Evolutionary conservation across 2,113 vertebrate genomes (phyloP).

Genomic region (Istiophorus platypterus): DNA sequence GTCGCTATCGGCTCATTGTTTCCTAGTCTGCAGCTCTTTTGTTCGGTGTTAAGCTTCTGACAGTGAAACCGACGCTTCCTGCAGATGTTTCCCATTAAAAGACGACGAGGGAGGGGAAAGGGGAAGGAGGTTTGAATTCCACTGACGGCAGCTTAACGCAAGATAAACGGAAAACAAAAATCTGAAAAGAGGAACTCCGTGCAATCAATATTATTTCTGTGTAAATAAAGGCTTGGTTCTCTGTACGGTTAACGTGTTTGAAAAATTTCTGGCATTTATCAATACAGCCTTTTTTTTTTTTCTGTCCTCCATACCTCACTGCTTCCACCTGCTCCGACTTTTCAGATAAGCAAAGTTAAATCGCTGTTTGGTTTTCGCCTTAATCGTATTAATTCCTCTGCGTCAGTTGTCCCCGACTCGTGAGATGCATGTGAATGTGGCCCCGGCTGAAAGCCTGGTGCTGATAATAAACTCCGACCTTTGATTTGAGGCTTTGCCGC

Average conservation of each 20-base stretch:
- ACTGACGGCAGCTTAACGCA: not conserved
- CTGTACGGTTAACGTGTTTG: not conserved
- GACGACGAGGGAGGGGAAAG: too few species aligned
- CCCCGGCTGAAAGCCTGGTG: not conserved
- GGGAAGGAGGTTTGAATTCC: not conserved
- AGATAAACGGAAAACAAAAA: not conserved
- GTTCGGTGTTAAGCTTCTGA: not conserved
- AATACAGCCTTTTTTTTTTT: too few species aligned
- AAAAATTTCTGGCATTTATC: too few species aligned
- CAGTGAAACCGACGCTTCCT: not conserved
- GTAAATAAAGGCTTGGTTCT: not conserved
- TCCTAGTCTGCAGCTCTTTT: not conserved
- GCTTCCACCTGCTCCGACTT: not conserved
- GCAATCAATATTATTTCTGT: not conserved
- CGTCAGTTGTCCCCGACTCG: not conserved
- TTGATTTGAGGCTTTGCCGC: not conserved
- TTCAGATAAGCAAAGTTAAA: constrained; percentile 30
- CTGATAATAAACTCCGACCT: not conserved
- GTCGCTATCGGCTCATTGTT: not conserved
- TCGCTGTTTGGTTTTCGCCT: constrained; percentile 16
- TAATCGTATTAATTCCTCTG: not conserved
- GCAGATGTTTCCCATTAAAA: not conserved
- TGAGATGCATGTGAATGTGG: too few species aligned
- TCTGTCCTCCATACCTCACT: not conserved
- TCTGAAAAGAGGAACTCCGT: not conserved